phyloP scores from a whole-genome alignment of 2,797 vertebrate genomes.

The Octomys mimax region DNA sequence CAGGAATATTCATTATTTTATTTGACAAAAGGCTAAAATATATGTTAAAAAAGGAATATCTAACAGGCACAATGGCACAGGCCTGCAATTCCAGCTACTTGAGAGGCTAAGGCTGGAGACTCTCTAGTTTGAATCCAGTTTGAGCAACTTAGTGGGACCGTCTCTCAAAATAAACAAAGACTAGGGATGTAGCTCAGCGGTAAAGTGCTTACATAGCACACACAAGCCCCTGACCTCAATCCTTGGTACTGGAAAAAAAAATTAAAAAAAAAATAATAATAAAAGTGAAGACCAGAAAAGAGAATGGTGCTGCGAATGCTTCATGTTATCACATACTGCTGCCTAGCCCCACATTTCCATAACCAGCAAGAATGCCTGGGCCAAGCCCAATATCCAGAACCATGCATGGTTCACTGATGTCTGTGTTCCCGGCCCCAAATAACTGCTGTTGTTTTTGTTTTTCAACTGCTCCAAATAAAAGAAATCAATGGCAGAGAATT shows the following conservation, averaged over 20 bases:
- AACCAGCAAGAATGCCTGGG: not conserved
- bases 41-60: constrained; percentile 2
- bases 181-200: not conserved
- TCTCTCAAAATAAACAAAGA: not conserved
- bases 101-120: not conserved
- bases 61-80: not conserved
- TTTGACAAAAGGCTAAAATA: constrained; percentile 60
- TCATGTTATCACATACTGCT: constrained; percentile 20
- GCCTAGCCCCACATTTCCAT: not conserved
- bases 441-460: constrained; percentile 56
- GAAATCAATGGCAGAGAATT: constrained; percentile 47
- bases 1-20: constrained; percentile 41
- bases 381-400: constrained; percentile 69
- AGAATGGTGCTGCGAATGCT: not conserved
- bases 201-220: not conserved
- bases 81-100: not conserved
- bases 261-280: not conserved
- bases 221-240: not conserved
- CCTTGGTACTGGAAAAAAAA: not conserved
- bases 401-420: constrained; percentile 68
- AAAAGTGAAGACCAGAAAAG: constrained; percentile 48
- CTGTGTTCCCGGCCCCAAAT: constrained; percentile 68
- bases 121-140: not conserved
- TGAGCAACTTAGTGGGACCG: not conserved
- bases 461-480: constrained; percentile 54